Conservation (phyloP, 2,888 invertebrate species). For the Aplocera efformata region DNA sequence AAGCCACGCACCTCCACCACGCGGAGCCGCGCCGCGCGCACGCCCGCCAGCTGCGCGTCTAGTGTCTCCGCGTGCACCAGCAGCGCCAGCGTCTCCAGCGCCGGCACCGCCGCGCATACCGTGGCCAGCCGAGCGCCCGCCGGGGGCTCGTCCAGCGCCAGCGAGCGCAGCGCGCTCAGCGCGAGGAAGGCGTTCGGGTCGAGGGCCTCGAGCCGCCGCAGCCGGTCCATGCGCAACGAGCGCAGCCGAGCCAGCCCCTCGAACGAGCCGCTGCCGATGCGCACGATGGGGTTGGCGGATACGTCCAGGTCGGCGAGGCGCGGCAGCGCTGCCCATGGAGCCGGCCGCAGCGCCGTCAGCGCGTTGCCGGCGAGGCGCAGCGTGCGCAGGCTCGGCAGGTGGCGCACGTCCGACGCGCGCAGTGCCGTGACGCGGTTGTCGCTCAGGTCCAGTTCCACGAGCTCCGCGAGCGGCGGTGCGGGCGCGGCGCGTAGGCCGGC, state of each 20-base stretch:
- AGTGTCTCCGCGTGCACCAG: slow-evolving; percentile 84
- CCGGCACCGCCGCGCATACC: slow-evolving; percentile 36
- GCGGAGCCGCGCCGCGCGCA: slow-evolving; percentile 86
- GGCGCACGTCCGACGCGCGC: slow-evolving; percentile 82
- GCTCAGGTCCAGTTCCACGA: slow-evolving; percentile 87
- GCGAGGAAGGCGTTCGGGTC: slow-evolving; percentile 85
- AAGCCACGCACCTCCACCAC: slow-evolving; percentile 88
- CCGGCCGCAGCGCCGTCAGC: slow-evolving; percentile 83
- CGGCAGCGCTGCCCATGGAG: slow-evolving; percentile 83
- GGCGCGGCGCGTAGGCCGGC: slow-evolving; percentile 86
- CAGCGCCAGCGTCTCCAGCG: slow-evolving; percentile 59
- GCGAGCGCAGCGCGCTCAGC: slow-evolving; percentile 82
- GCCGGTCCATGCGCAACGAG: slow-evolving; percentile 83
- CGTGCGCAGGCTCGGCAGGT: slow-evolving; percentile 82
- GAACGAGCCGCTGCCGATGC: slow-evolving; percentile 83
- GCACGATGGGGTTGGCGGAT: slow-evolving; percentile 88
- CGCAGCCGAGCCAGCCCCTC: slow-evolving; percentile 84
- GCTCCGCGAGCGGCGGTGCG: slow-evolving; percentile 72
- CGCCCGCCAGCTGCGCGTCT: slow-evolving; percentile 84
- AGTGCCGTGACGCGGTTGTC: slow-evolving; percentile 84
- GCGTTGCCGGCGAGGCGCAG: slow-evolving; percentile 86
- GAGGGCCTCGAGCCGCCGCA: slow-evolving; percentile 83
- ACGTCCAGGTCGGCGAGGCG: slow-evolving; percentile 86
- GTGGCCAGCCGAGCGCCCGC: slow-evolving; percentile 56
- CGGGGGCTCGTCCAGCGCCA: slow-evolving; percentile 83